phyloP scores from a whole-genome alignment of 1,140 invertebrate genomes.

The Caenorhabditis elegans region DNA sequence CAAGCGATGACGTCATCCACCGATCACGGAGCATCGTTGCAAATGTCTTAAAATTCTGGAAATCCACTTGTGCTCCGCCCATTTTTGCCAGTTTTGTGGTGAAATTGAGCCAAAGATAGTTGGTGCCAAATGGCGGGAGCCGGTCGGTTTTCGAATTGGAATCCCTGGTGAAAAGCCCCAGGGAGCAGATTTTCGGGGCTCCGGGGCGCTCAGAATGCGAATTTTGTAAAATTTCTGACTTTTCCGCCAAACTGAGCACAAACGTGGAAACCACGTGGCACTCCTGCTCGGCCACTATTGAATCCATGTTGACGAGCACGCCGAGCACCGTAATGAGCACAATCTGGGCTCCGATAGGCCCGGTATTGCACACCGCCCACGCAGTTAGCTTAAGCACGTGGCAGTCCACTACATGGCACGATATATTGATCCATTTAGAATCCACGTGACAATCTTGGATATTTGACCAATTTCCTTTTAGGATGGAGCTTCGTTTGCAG shows the following conservation, averaged over 20 bases:
- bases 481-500: neutral
- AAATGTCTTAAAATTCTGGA: constrained; percentile 2
- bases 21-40: neutral
- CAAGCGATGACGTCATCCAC: constrained; percentile 21
- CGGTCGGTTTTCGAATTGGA: neutral
- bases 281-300: neutral
- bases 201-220: no score
- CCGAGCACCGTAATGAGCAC: neutral
- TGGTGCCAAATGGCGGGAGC: neutral
- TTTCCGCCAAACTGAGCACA: neutral
- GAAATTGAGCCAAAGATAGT: neutral
- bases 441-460: constrained; percentile 10
- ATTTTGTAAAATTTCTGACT: no score
- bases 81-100: neutral
- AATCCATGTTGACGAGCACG: neutral
- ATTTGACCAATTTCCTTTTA: neutral
- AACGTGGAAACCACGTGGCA: neutral
- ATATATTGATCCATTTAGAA: constrained; percentile 16
- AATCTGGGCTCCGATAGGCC: neutral
- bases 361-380: neutral
- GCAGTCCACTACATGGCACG: neutral
- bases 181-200: neutral
- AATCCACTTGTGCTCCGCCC: neutral
- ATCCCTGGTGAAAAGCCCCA: neutral
- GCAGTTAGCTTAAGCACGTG: neutral